These are phyloP conservation scores for Potamilus streckersoni DNA, from an alignment of 1,140 invertebrate genomes.

Conservation along the genomic window DNA sequence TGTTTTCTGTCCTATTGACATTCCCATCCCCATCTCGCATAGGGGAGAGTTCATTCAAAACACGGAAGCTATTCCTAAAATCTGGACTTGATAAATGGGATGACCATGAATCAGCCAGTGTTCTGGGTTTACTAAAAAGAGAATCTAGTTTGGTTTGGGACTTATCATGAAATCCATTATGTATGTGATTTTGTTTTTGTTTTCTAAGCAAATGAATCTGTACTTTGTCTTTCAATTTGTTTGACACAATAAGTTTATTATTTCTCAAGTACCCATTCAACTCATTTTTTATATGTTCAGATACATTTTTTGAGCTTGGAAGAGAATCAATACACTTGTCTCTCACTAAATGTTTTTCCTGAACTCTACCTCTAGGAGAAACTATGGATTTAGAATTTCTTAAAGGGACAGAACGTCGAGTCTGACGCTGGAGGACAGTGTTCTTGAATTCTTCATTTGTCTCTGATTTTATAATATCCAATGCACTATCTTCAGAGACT, in stretches of 20 bases:
- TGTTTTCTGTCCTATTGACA: too few species aligned
- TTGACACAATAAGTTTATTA: slow-evolving; percentile 46
- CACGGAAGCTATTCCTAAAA: slow-evolving; percentile 29
- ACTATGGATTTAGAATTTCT: too few species aligned
- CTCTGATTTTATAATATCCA: slow-evolving; percentile 7
- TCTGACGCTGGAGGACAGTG: too few species aligned
- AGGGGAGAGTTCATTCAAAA: slow-evolving; percentile 51
- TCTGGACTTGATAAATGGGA: slow-evolving; percentile 25
- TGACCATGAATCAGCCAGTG: slow-evolving; percentile 17
- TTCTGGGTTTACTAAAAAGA: slow-evolving; percentile 31
- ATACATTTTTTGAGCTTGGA: slow-evolving; percentile 35
- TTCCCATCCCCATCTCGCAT: slow-evolving; percentile 22
- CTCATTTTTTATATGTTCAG: slow-evolving; percentile 45
- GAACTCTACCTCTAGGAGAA: too few species aligned
- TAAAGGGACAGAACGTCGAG: too few species aligned
- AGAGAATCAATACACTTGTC: slow-evolving; percentile 1
- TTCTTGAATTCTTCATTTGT: too few species aligned
- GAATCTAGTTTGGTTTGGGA: slow-evolving; percentile 36
- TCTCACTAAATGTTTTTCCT: too few species aligned
- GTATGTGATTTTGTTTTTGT: slow-evolving; percentile 23
- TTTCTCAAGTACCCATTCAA: slow-evolving; percentile 39
- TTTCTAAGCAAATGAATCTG: slow-evolving; percentile 34
- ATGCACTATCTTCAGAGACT: slow-evolving; percentile 4
- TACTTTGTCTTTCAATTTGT: slow-evolving; percentile 41
- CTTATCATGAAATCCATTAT: slow-evolving; percentile 33